Evolutionary conservation across 2,797 vertebrate species (phyloP).

Genomic region (Rhynchonycteris naso): DNA sequence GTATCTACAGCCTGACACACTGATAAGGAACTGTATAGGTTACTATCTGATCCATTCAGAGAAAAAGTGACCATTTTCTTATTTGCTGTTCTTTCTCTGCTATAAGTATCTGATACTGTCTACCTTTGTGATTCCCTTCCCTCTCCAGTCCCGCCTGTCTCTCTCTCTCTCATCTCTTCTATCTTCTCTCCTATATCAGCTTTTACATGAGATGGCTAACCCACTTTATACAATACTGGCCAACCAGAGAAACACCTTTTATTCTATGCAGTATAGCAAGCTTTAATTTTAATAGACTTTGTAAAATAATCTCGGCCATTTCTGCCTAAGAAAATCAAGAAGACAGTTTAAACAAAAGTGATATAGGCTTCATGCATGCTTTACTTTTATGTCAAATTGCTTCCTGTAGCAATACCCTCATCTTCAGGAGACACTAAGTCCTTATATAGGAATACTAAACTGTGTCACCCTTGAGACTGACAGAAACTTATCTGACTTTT

Average conservation of each 20-base stretch:
- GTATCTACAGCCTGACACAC: neutral
- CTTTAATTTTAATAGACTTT: slow-evolving; percentile 39
- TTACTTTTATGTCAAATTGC: slow-evolving; percentile 36
- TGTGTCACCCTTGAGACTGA: neutral
- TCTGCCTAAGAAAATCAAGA: slow-evolving; percentile 53
- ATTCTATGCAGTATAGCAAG: slow-evolving; percentile 6
- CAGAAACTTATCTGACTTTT: slow-evolving; percentile 40
- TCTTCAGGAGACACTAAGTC: neutral
- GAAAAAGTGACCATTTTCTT: neutral
- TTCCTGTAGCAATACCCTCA: slow-evolving; percentile 33
- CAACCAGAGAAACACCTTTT: neutral
- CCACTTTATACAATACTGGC: neutral
- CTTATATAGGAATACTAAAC: slow-evolving; percentile 39
- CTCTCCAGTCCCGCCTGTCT: neutral
- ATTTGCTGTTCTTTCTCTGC: neutral
- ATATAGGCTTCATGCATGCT: neutral
- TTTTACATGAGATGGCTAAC: neutral
- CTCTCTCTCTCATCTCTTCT: neutral
- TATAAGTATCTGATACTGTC: neutral
- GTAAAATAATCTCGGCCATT: slow-evolving; percentile 33
- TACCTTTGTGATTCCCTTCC: neutral
- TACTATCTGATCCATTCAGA: neutral
- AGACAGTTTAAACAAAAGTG: neutral
- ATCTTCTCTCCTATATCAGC: neutral
- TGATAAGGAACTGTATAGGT: neutral